Evolutionary conservation across 2,888 invertebrate genomes (phyloP), one percentile per base, ranked within the genome.

Genomic region (Phyllotreta cruciferae): DNA sequence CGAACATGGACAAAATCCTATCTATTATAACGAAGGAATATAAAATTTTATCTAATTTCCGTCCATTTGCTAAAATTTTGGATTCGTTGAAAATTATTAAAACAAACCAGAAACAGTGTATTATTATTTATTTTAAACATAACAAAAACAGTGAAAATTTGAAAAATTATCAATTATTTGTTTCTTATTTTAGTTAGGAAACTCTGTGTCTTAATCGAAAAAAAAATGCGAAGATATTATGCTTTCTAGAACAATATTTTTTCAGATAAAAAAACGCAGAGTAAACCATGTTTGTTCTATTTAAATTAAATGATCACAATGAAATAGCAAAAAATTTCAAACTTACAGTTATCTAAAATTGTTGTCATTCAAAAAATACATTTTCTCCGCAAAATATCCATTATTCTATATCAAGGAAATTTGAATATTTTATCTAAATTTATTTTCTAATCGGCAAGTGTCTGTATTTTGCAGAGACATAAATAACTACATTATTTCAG

Each of bases 91-190:
- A n/a, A n/a, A n/a, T n/a, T n/a, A n/a, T n/a, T n/a, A 47, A 47
- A 47, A 47, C 47, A 24, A 38, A 11, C 38, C 58, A 47, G 63
- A 66, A 75, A 75, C 75, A 75, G 52, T 71, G 60, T 73, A 70
- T 74, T 76, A 74, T 73, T 75, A 70, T 74, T 71, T 73, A 72
- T 71, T 69, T 68, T 68, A 71, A 71, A 73, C 73, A 73, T 70
- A 74, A 75, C 73, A 74, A 74, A 73, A 74, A 75, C 74, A 75
- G 71, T 68, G 68, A 64, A 61, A 73, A 73, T 71, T n/a, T 68
- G 66, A 62, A 60, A 60, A 53, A 66, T 70, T 58, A 60, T 60
- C 37, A 52, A 60, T 53, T 60, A 62, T 41, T 54, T 14, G 35
- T 62, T 35, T 11, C n/a, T 35, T 6, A 42, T 4, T 44, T 6